These are phyloP conservation scores for Thermophis baileyi DNA, from an alignment of 2,113 vertebrate species.

Conservation along the genomic window DNA sequence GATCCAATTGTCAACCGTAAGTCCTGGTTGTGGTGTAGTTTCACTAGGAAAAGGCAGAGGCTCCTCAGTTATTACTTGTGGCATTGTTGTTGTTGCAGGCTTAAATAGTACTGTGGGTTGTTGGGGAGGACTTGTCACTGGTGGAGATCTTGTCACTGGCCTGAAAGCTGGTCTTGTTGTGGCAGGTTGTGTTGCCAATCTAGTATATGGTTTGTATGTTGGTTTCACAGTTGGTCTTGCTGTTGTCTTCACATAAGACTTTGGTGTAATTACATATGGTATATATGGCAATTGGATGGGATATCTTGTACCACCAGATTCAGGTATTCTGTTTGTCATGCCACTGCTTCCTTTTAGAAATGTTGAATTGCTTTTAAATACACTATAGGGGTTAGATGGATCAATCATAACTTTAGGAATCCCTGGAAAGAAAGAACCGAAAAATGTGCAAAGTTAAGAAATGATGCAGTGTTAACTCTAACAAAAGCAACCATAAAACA, in stretches of 20 bases:
- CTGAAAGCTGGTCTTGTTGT: neutral
- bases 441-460: constrained; percentile 5
- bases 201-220: constrained; percentile 63
- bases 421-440: constrained; percentile 60
- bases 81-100: constrained; percentile 26
- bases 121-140: constrained; percentile 23
- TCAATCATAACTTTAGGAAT: constrained; percentile 81
- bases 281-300: constrained; percentile 60
- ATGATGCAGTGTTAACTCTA: neutral
- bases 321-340: constrained; percentile 73
- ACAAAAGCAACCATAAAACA: neutral
- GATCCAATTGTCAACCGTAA: constrained; percentile 84
- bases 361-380: constrained; percentile 44
- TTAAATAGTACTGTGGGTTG: constrained; percentile 25
- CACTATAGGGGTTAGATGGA: constrained; percentile 64
- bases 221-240: constrained; percentile 38
- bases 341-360: constrained; percentile 53
- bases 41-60: constrained; percentile 39
- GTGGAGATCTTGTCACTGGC: constrained; percentile 40
- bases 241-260: constrained; percentile 62
- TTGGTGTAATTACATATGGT: constrained; percentile 56
- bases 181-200: constrained; percentile 34
- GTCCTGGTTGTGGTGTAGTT: constrained; percentile 47
- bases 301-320: constrained; percentile 67
- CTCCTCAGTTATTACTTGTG: constrained; percentile 38